Evolutionary conservation across 2,888 invertebrate species (phyloP).

Genomic region (Eristalis tenax): DNA sequence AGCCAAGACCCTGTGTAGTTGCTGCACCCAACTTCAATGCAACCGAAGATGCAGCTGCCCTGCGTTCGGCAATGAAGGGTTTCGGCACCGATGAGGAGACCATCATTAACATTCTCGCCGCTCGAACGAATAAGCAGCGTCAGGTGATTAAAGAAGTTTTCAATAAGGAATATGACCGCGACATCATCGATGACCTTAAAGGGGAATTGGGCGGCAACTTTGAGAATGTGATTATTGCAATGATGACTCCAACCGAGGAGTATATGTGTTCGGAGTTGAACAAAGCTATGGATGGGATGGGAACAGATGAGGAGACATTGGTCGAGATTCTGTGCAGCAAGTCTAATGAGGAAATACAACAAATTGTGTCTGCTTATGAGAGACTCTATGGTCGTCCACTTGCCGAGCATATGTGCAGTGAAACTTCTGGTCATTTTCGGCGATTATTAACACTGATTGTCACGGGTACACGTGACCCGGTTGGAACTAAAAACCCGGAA

Average conservation of each 20-base stretch:
- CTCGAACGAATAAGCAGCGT: slow-evolving; percentile 86
- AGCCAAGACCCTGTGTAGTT: slow-evolving; percentile 83
- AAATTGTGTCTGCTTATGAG: slow-evolving; percentile 85
- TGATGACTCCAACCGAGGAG: slow-evolving; percentile 86
- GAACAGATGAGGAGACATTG: slow-evolving; percentile 88
- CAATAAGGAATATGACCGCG: slow-evolving; percentile 83
- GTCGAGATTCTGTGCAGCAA: slow-evolving; percentile 89
- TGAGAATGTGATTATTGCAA: slow-evolving; percentile 87
- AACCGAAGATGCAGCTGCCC: slow-evolving; percentile 84
- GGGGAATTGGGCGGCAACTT: slow-evolving; percentile 89
- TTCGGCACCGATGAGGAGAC: slow-evolving; percentile 88
- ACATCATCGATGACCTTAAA: slow-evolving; percentile 86
- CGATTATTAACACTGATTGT: slow-evolving; percentile 87
- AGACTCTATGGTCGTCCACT: slow-evolving; percentile 85
- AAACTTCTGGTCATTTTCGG: slow-evolving; percentile 89
- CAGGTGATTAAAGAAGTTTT: slow-evolving; percentile 86
- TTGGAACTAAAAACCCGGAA: slow-evolving; percentile 83
- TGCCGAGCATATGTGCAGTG: slow-evolving; percentile 88
- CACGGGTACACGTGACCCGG: slow-evolving; percentile 85
- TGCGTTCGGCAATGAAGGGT: slow-evolving; percentile 87
- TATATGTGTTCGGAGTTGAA: slow-evolving; percentile 88
- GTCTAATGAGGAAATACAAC: slow-evolving; percentile 85
- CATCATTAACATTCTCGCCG: slow-evolving; percentile 87
- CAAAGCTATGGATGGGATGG: slow-evolving; percentile 88
- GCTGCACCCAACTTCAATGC: slow-evolving; percentile 84